Evolutionary conservation across 2,888 invertebrate species (phyloP).

Genomic region (Gymnocheta viridis): DNA sequence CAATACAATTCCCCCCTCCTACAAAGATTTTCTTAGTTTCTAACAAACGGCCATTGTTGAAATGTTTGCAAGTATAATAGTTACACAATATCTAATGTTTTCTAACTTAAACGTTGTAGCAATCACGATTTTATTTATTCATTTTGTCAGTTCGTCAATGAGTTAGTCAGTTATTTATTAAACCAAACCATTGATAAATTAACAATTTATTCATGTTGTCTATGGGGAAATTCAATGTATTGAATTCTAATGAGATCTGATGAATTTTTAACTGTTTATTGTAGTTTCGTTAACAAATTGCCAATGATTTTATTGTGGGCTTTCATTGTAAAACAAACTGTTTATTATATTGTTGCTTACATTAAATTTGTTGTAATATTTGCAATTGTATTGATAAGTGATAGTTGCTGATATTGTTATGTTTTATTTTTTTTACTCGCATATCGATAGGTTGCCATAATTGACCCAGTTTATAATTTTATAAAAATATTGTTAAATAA

Average conservation of each 20-base stretch:
- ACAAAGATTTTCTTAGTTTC: no score
- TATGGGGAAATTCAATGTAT: conserved; percentile 58
- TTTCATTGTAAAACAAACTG: conserved; percentile 46
- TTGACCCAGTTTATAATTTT: conserved; percentile 57
- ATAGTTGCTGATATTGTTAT: not conserved
- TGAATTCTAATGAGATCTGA: conserved; percentile 66
- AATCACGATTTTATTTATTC: conserved; percentile 11
- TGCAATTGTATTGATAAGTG: conserved; percentile 12
- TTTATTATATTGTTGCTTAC: conserved; percentile 19
- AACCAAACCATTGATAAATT: conserved; percentile 53
- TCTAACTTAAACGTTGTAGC: not conserved
- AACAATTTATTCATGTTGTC: conserved; percentile 56
- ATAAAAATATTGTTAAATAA: not conserved
- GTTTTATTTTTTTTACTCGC: not conserved
- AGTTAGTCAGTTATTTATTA: conserved; percentile 20
- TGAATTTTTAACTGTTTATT: conserved; percentile 39
- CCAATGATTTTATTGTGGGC: conserved; percentile 50
- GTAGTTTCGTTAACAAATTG: conserved; percentile 53
- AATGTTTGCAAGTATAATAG: not conserved
- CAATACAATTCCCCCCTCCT: no score
- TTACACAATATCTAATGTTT: not conserved
- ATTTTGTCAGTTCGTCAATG: not conserved
- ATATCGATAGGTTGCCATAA: not conserved
- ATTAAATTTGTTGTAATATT: not conserved
- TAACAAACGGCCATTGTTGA: not conserved